Evolutionary conservation across 1,140 invertebrate species (phyloP).

Genomic region (Cotesia glomerata): DNA sequence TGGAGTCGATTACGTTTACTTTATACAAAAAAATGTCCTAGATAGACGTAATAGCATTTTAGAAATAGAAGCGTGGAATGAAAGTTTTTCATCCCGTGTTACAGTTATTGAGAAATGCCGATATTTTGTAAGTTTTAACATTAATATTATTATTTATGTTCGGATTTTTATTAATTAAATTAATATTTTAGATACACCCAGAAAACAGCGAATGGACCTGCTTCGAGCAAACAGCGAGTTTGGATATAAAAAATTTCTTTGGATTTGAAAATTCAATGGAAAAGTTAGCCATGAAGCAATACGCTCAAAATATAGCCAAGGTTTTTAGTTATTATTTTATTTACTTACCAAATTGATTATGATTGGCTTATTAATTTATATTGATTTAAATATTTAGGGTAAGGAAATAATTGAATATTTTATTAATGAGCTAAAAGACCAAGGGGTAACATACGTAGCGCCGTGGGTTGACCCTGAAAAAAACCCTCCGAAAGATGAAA

Average conservation of each 20-base stretch:
- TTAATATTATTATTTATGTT: slow-evolving; percentile 19
- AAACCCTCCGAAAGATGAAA: slow-evolving; percentile 39
- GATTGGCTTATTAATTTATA: neutral
- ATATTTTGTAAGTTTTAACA: slow-evolving; percentile 80
- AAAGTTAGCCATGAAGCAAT: slow-evolving; percentile 97
- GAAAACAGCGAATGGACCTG: slow-evolving; percentile 96
- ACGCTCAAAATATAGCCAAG: slow-evolving; percentile 90
- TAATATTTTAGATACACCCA: slow-evolving; percentile 68
- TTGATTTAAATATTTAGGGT: slow-evolving; percentile 67
- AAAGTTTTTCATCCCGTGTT: slow-evolving; percentile 87
- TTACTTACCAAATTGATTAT: slow-evolving; percentile 15
- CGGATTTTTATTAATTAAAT: neutral
- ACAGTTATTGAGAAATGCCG: slow-evolving; percentile 89
- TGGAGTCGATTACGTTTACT: slow-evolving; percentile 91
- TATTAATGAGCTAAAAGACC: slow-evolving; percentile 79
- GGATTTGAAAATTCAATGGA: slow-evolving; percentile 95
- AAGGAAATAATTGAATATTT: slow-evolving; percentile 97
- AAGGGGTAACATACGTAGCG: slow-evolving; percentile 77
- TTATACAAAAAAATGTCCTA: slow-evolving; percentile 91
- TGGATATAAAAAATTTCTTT: slow-evolving; percentile 97
- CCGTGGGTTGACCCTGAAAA: slow-evolving; percentile 62
- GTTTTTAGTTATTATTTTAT: slow-evolving; percentile 54
- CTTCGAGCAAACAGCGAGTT: slow-evolving; percentile 91
- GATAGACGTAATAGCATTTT: slow-evolving; percentile 80
- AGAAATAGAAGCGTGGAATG: slow-evolving; percentile 93